phyloP scores from a whole-genome alignment of 2,113 vertebrate species.

The Indri indri region DNA sequence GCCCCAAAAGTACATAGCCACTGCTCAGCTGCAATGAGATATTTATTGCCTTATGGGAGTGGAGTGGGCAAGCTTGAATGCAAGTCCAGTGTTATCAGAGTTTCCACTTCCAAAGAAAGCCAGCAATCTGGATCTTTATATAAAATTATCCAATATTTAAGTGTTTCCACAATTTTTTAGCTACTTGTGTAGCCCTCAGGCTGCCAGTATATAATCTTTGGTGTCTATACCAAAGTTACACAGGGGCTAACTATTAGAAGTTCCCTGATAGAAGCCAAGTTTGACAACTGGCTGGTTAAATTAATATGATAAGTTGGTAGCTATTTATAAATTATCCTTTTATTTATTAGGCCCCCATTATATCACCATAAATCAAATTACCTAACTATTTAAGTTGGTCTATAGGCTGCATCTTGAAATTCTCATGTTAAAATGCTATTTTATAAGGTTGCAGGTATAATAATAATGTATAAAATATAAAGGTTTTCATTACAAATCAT shows the following conservation, averaged over 20 bases:
- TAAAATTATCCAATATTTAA: background rate
- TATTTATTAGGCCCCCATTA: background rate
- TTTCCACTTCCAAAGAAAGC: background rate
- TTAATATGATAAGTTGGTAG: background rate
- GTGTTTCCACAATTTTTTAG: background rate
- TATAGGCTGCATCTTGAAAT: background rate
- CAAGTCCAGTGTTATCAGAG: background rate
- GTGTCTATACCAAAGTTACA: background rate
- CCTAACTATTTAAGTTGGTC: background rate
- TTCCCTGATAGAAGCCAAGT: background rate
- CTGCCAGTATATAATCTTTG: background rate
- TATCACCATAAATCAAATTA: background rate
- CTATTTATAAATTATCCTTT: constrained; percentile 9
- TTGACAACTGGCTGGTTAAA: background rate
- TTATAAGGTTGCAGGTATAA: background rate
- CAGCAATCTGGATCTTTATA: background rate
- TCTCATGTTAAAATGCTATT: background rate
- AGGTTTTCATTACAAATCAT: background rate
- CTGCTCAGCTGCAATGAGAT: fast-evolving
- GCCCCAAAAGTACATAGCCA: fast-evolving
- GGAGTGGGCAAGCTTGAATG: fast-evolving
- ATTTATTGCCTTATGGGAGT: fast-evolving
- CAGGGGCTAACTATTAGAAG: background rate
- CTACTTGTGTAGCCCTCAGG: background rate
- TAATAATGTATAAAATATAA: background rate